Percentiles rank a stretch among this genome's conserved stretches.
Evolutionary conservation across 2,113 vertebrate genomes (phyloP).

Genomic region (Aphelocoma coerulescens): DNA sequence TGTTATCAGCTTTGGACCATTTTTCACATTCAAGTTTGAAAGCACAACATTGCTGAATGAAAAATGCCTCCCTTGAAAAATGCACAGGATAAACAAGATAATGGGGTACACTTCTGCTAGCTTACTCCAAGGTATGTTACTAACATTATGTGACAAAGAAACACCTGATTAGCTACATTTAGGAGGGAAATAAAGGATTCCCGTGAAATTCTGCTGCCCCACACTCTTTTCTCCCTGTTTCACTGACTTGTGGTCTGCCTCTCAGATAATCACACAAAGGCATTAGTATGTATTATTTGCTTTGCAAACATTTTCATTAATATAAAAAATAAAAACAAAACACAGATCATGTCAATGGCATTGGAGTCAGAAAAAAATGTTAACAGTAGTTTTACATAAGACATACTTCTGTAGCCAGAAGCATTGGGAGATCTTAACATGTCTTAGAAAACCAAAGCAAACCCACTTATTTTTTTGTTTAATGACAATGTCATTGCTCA

Average conservation of each 20-base stretch:
- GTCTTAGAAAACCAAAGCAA: not conserved
- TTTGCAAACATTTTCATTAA: not conserved
- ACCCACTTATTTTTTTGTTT: not conserved
- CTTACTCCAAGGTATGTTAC: constrained; percentile 19
- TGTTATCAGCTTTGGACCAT: constrained; percentile 23
- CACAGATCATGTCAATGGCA: not conserved
- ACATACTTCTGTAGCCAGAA: not conserved
- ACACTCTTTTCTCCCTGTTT: constrained; percentile 14
- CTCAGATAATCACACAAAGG: constrained; percentile 20
- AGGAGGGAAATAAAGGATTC: not conserved
- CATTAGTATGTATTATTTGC: not conserved
- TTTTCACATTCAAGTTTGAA: constrained; percentile 23
- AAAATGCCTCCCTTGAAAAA: not conserved
- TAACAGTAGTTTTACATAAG: not conserved
- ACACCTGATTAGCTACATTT: not conserved
- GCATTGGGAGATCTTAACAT: not conserved
- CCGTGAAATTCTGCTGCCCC: not conserved
- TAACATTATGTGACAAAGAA: constrained; percentile 34
- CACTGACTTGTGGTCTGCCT: not conserved
- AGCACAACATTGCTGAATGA: not conserved
- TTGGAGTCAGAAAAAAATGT: not conserved
- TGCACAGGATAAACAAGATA: constrained; percentile 41
- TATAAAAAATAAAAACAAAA: not conserved
- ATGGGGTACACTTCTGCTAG: not conserved
- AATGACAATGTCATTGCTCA: constrained; percentile 1